A percentile compares a stretch with the other conserved stretches of the same genome.
Evolutionary conservation across 2,797 vertebrate genomes (phyloP).

Genomic region (Agapornis canus): DNA sequence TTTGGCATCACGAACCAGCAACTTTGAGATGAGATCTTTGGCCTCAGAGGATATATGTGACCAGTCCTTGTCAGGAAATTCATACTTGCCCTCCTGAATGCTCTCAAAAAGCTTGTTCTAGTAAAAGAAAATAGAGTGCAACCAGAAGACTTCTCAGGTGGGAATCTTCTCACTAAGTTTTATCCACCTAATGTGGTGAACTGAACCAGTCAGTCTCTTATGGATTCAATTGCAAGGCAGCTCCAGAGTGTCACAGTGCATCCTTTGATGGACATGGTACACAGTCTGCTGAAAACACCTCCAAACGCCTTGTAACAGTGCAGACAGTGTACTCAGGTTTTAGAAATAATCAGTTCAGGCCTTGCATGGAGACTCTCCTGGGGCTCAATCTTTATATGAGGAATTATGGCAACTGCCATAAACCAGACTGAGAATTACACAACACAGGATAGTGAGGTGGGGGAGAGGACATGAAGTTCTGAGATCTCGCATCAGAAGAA

Average conservation of each 20-base stretch:
- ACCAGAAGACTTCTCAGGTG: not conserved
- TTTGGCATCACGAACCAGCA: constrained; percentile 82
- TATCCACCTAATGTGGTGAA: not conserved
- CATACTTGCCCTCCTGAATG: constrained; percentile 84
- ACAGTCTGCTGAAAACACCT: not conserved
- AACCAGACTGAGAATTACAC: not conserved
- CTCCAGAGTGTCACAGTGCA: not conserved
- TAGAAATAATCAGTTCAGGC: not conserved
- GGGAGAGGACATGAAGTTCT: not conserved
- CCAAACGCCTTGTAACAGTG: accelerated
- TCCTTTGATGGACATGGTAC: not conserved
- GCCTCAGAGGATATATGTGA: constrained; percentile 80
- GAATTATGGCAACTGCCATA: not conserved
- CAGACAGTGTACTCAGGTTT: not conserved
- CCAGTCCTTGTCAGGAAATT: constrained; percentile 86
- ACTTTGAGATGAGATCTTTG: constrained; percentile 84
- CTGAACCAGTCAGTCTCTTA: not conserved
- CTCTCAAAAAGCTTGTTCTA: constrained; percentile 84
- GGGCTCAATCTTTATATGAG: not conserved
- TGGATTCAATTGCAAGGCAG: not conserved
- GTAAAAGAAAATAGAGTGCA: not conserved
- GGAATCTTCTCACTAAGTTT: not conserved
- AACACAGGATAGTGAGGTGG: not conserved
- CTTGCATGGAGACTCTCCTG: not conserved
- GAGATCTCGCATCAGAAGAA: not conserved